Evolutionary conservation across 1,140 invertebrate species (phyloP).

Genomic region (Drosophila yakuba): DNA sequence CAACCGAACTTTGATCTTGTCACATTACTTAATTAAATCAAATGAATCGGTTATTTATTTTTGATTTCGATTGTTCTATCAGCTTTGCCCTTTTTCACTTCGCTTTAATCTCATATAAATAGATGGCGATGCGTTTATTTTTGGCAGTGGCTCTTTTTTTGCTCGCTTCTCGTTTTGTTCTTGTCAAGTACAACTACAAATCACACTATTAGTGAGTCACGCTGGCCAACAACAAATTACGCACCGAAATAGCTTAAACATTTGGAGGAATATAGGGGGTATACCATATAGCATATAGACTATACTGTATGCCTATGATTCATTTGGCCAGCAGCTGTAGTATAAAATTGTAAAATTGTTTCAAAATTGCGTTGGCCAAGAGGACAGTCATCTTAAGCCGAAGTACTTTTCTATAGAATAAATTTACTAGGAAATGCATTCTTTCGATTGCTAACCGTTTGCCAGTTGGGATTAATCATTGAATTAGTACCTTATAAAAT

Average conservation of each 20-base stretch:
- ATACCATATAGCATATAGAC: too few species aligned
- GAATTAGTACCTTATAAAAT: too few species aligned
- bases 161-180: neutral
- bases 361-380: too few species aligned
- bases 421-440: too few species aligned
- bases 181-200: slow-evolving; percentile 25
- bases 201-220: slow-evolving; percentile 41
- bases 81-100: slow-evolving; percentile 9
- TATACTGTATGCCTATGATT: slow-evolving; percentile 24
- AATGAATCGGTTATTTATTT: neutral
- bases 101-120: slow-evolving; percentile 3
- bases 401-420: neutral
- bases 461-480: too few species aligned
- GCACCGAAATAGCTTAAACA: slow-evolving; percentile 41
- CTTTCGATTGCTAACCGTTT: too few species aligned
- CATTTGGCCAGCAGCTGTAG: slow-evolving; percentile 40
- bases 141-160: slow-evolving; percentile 12
- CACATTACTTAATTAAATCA: slow-evolving; percentile 1
- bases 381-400: neutral
- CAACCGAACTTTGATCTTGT: slow-evolving; percentile 2
- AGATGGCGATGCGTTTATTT: slow-evolving; percentile 20
- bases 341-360: slow-evolving; percentile 1
- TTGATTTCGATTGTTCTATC: neutral
- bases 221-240: slow-evolving; percentile 20
- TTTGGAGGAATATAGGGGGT: slow-evolving; percentile 4